Evolutionary conservation across 2,797 vertebrate genomes (phyloP).

Genomic region (Tenualosa thibaudeaui): DNA sequence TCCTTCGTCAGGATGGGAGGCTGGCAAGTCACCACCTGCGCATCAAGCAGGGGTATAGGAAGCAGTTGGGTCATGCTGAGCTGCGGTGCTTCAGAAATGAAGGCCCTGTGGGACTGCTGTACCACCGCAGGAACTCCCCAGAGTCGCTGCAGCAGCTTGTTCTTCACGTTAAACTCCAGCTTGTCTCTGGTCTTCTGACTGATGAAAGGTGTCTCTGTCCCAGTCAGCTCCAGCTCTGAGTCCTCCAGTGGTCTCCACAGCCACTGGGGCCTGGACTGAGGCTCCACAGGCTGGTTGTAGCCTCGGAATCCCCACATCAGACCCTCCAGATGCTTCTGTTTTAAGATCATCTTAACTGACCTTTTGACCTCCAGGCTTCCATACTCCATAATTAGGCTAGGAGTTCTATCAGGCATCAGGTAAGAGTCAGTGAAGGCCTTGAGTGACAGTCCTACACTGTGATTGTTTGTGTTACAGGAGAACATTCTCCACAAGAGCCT

Average conservation of each 20-base stretch:
- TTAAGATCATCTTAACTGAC: conserved; percentile 31
- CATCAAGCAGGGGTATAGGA: neutral
- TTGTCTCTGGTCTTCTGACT: conserved; percentile 4
- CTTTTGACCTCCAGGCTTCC: neutral
- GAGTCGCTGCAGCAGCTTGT: conserved; percentile 2
- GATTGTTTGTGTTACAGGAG: too few relatives aligned
- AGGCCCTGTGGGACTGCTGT: neutral
- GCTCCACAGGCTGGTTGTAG: neutral
- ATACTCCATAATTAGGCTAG: neutral
- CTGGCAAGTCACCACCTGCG: neutral
- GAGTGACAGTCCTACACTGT: too few relatives aligned
- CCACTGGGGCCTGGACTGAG: neutral
- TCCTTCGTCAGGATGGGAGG: conserved; percentile 14
- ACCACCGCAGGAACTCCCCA: conserved; percentile 11
- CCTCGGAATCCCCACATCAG: conserved; percentile 14
- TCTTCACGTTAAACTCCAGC: conserved; percentile 31
- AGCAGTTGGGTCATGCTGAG: neutral
- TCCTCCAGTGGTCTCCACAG: neutral
- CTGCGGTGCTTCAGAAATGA: conserved; percentile 16
- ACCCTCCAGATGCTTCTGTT: conserved; percentile 27
- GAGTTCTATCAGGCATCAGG: neutral
- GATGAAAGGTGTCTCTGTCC: neutral
- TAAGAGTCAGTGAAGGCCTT: too few relatives aligned
- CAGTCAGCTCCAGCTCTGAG: neutral
- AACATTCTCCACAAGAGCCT: neutral